A percentile compares a stretch with the other conserved stretches of the same genome.
phyloP scores from a whole-genome alignment of 2,797 vertebrate species.

The Pagetopsis macropterus region DNA sequence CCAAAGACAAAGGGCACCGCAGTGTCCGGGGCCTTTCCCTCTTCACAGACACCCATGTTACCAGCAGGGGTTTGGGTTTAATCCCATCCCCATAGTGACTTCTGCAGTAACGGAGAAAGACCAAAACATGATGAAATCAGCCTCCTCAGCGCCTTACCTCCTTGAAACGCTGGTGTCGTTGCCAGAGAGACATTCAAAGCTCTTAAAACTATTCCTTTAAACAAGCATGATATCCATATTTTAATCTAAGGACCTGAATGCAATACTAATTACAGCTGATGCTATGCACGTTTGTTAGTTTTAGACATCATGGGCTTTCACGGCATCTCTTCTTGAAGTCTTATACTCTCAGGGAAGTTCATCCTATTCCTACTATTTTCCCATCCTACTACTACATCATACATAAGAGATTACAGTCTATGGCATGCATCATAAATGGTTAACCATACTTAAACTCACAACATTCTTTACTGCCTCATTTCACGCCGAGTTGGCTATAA shows the following conservation, averaged over 20 bases:
- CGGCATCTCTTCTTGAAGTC: conserved; percentile 16
- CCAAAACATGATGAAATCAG: conserved; percentile 62
- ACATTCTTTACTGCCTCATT: neutral
- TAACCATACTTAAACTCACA: conserved; percentile 23
- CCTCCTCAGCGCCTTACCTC: conserved; percentile 43
- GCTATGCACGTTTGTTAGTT: conserved; percentile 46
- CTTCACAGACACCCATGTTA: conserved; percentile 68
- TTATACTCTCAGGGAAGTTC: conserved; percentile 20
- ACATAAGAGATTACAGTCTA: conserved; percentile 3
- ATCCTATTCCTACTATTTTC: conserved; percentile 2
- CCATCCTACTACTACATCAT: conserved; percentile 5
- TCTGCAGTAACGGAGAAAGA: conserved; percentile 69
- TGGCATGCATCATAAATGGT: conserved; percentile 8
- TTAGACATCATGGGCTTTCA: conserved; percentile 13
- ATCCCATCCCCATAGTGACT: conserved; percentile 72
- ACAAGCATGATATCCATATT: conserved; percentile 9
- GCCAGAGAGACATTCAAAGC: conserved; percentile 17
- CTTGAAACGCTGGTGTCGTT: conserved; percentile 50
- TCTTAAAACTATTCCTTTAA: conserved; percentile 26
- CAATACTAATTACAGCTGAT: conserved; percentile 22
- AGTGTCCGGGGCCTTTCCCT: conserved; percentile 71
- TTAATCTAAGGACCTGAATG: neutral
- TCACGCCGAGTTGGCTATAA: neutral
- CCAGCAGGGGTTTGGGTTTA: conserved; percentile 73
- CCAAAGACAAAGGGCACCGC: conserved; percentile 79